Base-by-base conservation (phyloP, 2,797 vertebrate genomes). In the Sebastiscus albofasciatus region DNA sequence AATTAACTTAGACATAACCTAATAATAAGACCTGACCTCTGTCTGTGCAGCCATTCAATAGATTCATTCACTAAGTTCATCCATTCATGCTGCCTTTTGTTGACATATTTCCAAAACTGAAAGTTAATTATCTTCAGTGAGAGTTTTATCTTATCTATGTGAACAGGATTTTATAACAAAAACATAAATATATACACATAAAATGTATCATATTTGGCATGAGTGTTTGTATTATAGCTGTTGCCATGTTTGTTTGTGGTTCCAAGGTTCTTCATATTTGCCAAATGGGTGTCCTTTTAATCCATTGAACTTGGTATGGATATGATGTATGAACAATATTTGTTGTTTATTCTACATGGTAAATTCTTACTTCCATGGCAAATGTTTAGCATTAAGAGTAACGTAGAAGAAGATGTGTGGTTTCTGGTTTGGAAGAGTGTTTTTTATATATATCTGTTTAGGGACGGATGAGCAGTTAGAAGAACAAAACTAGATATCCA, bases 1-100 rank as follows among this genome's bases (percentile, higher is more conserved):
- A 54, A 83, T 86, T 68, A 7, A 71, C 74, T 80, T 67, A 33
- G 34, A 29, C 24, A 59, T 76, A 36, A 71, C 20, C 29, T 1
- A 55, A 62, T 58, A 62, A 67, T 52, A 20, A 31, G 33, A 62
- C 11, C 12, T 24, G 4, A 58, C n/a, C 22, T 58, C 26, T 8
- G 1, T 16, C n/a, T 82, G 7, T 59, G 10, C 22, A 36, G 75
- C 14, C 9, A 12, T 61, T 64, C 24, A 31, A 11, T 42, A 8
- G 8, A 39, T 62, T 52, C 10, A 39, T 75, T 78, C 2, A 33
- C n/a, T 3, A 33, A 54, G 27, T 39, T 78, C 20, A 24, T 66
- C 8, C 22, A 24, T 66, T 1, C 5, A 33, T 6, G 2, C 52
- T 12, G 39, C 8, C 71, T 64, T 59, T 59, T 52, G 11, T 36